Conservation (phyloP, 2,113 vertebrate species). For the Xiphorhynchus elegans region DNA sequence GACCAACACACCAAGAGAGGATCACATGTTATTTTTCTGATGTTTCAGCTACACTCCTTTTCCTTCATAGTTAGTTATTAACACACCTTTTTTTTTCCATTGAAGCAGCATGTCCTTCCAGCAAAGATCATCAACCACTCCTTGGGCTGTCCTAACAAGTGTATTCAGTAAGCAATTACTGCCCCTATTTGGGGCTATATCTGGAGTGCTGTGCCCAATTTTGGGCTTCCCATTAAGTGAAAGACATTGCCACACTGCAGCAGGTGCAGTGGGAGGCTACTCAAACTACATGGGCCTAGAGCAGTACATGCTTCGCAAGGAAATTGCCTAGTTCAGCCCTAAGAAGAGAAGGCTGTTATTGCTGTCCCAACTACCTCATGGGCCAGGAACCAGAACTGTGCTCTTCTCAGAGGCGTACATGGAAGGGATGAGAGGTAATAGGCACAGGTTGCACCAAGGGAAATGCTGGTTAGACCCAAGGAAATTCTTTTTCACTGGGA, state of each 20-base stretch:
- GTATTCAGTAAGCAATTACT: background rate
- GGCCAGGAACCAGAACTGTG: background rate
- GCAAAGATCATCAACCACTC: background rate
- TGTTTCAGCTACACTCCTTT: background rate
- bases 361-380: background rate
- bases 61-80: background rate
- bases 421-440: background rate
- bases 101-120: background rate
- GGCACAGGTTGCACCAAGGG: background rate
- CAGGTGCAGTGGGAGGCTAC: background rate
- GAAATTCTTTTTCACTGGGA: background rate
- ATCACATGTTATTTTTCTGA: background rate
- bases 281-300: rapidly evolving
- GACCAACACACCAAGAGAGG: background rate
- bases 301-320: background rate
- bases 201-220: background rate
- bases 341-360: background rate
- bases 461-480: background rate
- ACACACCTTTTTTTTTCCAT: rapidly evolving
- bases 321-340: background rate
- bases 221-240: background rate
- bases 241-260: background rate
- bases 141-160: background rate
- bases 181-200: rapidly evolving
- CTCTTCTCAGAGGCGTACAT: background rate